A percentile compares a stretch with the other conserved stretches of the same genome.
Conservation (phyloP, 1,140 invertebrate species). For the Neodiprion lecontei region DNA sequence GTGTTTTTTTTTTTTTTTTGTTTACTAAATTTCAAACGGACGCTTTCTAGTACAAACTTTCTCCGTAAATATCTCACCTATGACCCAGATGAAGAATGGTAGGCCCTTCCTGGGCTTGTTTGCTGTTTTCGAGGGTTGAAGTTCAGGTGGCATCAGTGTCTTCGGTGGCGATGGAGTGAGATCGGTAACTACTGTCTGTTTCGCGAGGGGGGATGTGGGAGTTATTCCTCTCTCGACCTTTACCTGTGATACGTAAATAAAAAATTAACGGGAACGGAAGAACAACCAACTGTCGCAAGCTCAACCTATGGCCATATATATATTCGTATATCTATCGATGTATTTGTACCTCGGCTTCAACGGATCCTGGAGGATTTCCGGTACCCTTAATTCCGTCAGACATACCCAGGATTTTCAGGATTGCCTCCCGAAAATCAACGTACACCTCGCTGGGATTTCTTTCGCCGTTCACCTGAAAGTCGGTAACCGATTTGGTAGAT, state of each 20-base stretch:
- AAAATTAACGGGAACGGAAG: slow-evolving; percentile 40
- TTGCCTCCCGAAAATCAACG: slow-evolving; percentile 76
- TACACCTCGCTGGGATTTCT: slow-evolving; percentile 83
- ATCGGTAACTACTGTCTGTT: slow-evolving; percentile 25
- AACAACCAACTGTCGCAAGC: background rate
- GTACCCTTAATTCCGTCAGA: slow-evolving; percentile 59
- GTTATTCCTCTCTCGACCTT: slow-evolving; percentile 44
- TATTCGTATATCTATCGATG: background rate
- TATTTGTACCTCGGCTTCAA: slow-evolving; percentile 52
- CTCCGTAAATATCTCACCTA: slow-evolving; percentile 59
- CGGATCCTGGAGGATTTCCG: slow-evolving; percentile 34
- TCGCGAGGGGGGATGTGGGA: slow-evolving; percentile 28
- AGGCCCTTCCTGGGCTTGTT: slow-evolving; percentile 52
- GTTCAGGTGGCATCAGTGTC: slow-evolving; percentile 29
- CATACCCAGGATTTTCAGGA: slow-evolving; percentile 74
- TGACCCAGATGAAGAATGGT: slow-evolving; percentile 79
- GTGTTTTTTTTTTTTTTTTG: slow-evolving; percentile 23
- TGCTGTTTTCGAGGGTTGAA: slow-evolving; percentile 44
- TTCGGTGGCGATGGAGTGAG: slow-evolving; percentile 12
- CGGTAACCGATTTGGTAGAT: background rate
- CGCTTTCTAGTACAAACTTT: background rate
- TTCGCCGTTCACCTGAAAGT: slow-evolving; percentile 79
- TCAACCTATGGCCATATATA: slow-evolving; percentile 8
- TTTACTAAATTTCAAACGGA: slow-evolving; percentile 5
- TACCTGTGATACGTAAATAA: slow-evolving; percentile 47